Conservation (phyloP, 2,888 invertebrate species). For the Phragmatobia fuliginosa region DNA sequence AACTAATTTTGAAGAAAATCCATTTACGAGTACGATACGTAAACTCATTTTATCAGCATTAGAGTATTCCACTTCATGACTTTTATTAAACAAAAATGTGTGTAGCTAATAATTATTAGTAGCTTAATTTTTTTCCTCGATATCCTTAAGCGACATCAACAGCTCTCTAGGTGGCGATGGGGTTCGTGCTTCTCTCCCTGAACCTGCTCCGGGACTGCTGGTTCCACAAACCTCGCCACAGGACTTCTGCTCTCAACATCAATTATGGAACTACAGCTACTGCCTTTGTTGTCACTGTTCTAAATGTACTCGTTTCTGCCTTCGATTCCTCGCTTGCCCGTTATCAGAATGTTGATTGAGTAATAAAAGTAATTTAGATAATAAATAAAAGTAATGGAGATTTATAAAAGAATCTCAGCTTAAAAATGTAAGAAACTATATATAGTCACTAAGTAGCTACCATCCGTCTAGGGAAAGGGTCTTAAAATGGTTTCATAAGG, state of each 20-base stretch:
- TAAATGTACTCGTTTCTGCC: conserved; percentile 92
- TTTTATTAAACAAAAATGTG: neutral
- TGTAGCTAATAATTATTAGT: neutral
- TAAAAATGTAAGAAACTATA: neutral
- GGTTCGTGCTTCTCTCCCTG: conserved; percentile 90
- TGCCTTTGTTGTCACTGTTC: conserved; percentile 90
- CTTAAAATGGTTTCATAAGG: neutral
- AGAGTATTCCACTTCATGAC: neutral
- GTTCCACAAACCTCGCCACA: conserved; percentile 90
- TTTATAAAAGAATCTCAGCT: too few species aligned
- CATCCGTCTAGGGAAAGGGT: too few species aligned
- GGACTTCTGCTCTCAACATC: conserved; percentile 89
- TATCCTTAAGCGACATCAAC: conserved; percentile 34
- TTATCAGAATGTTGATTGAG: conserved; percentile 73
- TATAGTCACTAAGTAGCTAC: neutral
- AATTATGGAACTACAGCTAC: conserved; percentile 90
- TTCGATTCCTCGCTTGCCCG: conserved; percentile 91
- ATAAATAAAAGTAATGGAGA: too few species aligned
- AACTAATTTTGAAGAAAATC: neutral
- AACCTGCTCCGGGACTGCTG: conserved; percentile 92
- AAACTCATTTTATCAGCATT: neutral
- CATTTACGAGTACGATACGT: neutral
- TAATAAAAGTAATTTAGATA: neutral
- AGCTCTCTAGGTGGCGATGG: conserved; percentile 89
- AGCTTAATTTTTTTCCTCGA: conserved; percentile 8